phyloP scores from a whole-genome alignment of 2,888 invertebrate species.

The Acrobasis consociella region DNA sequence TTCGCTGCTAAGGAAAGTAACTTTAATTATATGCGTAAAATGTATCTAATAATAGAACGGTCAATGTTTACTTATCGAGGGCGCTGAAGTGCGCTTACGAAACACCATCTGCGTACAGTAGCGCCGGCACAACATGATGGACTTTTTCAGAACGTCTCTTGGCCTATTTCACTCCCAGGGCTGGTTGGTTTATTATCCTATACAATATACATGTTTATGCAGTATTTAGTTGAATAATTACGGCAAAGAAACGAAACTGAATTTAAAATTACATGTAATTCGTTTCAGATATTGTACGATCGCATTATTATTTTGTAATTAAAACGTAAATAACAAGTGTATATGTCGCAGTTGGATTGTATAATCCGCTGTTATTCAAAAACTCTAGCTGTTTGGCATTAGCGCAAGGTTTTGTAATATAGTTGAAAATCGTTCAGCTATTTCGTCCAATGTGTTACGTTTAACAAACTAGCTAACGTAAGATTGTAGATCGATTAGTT shows the following conservation, averaged over 20 bases:
- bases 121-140: conserved; percentile 29
- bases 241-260: background rate
- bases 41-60: conserved; percentile 8
- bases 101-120: conserved; percentile 34
- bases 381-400: too few relatives aligned
- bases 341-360: too few relatives aligned
- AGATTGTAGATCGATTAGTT: too few relatives aligned
- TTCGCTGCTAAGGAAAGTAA: background rate
- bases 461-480: too few relatives aligned
- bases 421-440: too few relatives aligned
- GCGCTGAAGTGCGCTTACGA: conserved; percentile 36
- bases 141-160: conserved; percentile 44
- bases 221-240: background rate
- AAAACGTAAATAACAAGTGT: too few relatives aligned
- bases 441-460: too few relatives aligned
- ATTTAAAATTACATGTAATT: too few relatives aligned
- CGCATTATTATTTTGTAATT: too few relatives aligned
- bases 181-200: background rate
- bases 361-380: too few relatives aligned
- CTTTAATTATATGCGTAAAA: background rate
- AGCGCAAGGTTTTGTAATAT: too few relatives aligned
- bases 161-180: conserved; percentile 43
- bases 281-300: too few relatives aligned
- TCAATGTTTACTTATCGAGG: conserved; percentile 4
- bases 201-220: background rate